These are phyloP conservation scores for Aethes cnicana DNA, from an alignment of 2,888 invertebrate species.

Conservation along the genomic window DNA sequence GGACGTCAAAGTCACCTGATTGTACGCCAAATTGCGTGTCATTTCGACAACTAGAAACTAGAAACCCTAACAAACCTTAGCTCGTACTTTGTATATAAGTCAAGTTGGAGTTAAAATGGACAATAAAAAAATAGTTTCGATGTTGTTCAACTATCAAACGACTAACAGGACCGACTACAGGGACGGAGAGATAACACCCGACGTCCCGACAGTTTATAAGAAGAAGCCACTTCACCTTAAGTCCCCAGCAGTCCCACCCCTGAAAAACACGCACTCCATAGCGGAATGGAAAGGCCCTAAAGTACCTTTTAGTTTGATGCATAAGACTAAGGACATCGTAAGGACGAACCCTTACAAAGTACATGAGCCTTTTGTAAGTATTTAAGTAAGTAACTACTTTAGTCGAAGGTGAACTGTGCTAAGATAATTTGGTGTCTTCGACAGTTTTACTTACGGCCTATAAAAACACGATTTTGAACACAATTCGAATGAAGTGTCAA, in stretches of 20 bases:
- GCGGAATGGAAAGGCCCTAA: conserved; percentile 40
- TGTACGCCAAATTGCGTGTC: too few species aligned
- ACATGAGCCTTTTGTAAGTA: conserved; percentile 51
- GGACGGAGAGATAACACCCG: conserved; percentile 36
- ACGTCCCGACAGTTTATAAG: conserved; percentile 39
- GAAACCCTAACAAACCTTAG: too few species aligned
- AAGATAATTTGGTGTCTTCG: too few species aligned
- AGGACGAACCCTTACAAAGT: conserved; percentile 45
- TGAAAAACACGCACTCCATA: conserved; percentile 54
- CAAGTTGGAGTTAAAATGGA: conserved; percentile 31
- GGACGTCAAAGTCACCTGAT: too few species aligned
- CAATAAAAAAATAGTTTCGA: conserved; percentile 35
- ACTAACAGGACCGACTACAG: conserved; percentile 47
- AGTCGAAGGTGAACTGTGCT: neutral
- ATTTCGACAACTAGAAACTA: too few species aligned
- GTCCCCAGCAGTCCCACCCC: conserved; percentile 31
- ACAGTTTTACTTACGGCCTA: too few species aligned
- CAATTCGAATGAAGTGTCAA: too few species aligned
- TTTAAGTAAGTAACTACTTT: neutral
- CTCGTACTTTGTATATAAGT: too few species aligned
- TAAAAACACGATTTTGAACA: too few species aligned
- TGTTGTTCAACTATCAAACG: conserved; percentile 54
- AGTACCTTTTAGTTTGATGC: conserved; percentile 50
- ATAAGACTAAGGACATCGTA: conserved; percentile 44
- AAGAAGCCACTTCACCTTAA: conserved; percentile 37